phyloP scores from a whole-genome alignment of 2,797 vertebrate species.

The Pachyuromys duprasi region DNA sequence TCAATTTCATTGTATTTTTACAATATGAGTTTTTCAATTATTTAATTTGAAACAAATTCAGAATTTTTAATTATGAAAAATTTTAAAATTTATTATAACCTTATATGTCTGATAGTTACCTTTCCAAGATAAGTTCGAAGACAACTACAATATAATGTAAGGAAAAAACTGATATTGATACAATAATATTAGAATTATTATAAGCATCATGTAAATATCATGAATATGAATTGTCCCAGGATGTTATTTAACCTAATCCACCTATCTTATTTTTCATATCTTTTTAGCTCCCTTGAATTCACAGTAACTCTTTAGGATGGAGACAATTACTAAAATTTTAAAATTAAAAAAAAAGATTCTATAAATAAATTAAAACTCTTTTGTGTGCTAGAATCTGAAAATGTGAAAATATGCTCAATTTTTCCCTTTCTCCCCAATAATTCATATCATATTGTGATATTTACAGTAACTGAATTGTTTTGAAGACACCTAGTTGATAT shows the following conservation, averaged over 20 bases:
- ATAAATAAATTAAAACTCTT: too few species aligned
- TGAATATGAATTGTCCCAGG: not conserved
- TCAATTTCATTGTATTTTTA: not conserved
- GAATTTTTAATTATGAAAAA: not conserved
- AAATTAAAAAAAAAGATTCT: not conserved
- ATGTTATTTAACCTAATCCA: not conserved
- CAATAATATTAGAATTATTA: not conserved
- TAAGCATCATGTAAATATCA: not conserved
- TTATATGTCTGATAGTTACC: not conserved
- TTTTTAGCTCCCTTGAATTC: not conserved
- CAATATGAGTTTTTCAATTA: not conserved
- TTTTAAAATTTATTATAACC: not conserved
- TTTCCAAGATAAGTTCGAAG: not conserved
- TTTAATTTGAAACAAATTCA: conserved; percentile 3
- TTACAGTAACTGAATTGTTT: not conserved
- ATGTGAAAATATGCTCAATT: not conserved
- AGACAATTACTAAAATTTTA: not conserved
- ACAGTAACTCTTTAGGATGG: not conserved
- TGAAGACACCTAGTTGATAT: not conserved
- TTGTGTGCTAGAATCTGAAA: not conserved
- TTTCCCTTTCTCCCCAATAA: not conserved
- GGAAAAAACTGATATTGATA: not conserved
- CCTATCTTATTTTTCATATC: not conserved
- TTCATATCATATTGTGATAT: not conserved
- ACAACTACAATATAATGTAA: not conserved